Evolutionary conservation across 2,888 invertebrate genomes (phyloP), one percentile per base, ranked within the genome.

Genomic region (Boloria euphrosyne): DNA sequence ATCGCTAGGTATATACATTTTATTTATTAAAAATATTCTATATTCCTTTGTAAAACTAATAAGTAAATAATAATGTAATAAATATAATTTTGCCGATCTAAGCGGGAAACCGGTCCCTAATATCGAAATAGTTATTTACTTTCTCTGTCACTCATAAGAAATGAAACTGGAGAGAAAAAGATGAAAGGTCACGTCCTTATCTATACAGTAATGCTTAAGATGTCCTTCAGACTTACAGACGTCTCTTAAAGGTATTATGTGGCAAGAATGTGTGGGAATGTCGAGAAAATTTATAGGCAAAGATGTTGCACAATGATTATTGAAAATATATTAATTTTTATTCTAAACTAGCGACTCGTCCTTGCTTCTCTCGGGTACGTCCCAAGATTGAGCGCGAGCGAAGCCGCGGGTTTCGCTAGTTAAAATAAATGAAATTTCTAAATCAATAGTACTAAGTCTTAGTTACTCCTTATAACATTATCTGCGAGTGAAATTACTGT

Each of bases 181-280:
- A 66, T n/a, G 38, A 47, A 58, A 57, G 52, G 54, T 61, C 46
- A 54, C 54, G 65, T 61, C 55, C 58, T 65, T 72, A 70, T 65
- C 60, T 65, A 67, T 66, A 22, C 46, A 58, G 27, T 17, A 58
- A 54, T 27, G 16, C 49, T 50, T 14, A 22, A 61, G 22, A 51
- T 51, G 64, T 64, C 57, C 51, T 64, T 62, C 43, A 43, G 49
- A 55, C 18, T 62, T 18, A 54, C 44, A 43, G 49, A 55, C 14
- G 62, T 62, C 62, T 47, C 55, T 63, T 22, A 38, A 10, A 38
- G 53, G 6, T 47, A 57, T 10, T 13, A 14, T 57, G 44, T 46
- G 16, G n/a, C 22, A 16, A 44, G 44, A 22, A n/a, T 57, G 44
- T n/a, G 44, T 52, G 27, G 6, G 22, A 22, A 27, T 22, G n/a